These are phyloP conservation scores for Neosalanx taihuensis DNA, from an alignment of 2,797 vertebrate species.

Conservation along the genomic window DNA sequence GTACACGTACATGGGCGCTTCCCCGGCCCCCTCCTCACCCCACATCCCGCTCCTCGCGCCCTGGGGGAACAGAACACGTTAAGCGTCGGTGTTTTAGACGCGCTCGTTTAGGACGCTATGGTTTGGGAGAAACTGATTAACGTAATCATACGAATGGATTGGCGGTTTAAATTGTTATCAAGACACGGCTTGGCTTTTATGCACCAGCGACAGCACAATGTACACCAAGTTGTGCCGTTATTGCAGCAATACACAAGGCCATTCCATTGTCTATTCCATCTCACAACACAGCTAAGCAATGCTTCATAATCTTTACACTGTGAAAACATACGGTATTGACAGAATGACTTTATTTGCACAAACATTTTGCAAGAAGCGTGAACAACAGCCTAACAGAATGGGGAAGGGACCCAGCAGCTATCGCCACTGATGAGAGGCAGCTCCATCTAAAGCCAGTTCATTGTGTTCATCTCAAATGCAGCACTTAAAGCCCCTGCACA, in stretches of 20 bases:
- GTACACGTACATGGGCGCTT: constrained; percentile 91
- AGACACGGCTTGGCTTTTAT: too few species aligned
- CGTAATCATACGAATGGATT: too few species aligned
- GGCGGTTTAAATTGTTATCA: too few species aligned
- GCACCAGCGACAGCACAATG: too few species aligned
- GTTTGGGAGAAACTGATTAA: too few species aligned
- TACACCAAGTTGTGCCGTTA: too few species aligned
- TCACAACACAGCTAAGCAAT: not conserved
- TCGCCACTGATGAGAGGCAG: constrained; percentile 21
- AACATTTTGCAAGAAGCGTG: not conserved
- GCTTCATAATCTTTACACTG: not conserved
- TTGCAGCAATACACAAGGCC: too few species aligned
- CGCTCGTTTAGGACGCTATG: too few species aligned
- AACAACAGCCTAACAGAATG: not conserved
- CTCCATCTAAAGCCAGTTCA: constrained; percentile 30
- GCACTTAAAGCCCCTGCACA: constrained; percentile 50
- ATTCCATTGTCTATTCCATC: too few species aligned
- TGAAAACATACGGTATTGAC: too few species aligned
- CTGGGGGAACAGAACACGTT: constrained; percentile 21
- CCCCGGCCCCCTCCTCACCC: constrained; percentile 26
- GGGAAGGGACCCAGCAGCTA: not conserved
- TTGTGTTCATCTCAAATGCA: constrained; percentile 51
- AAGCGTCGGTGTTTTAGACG: not conserved
- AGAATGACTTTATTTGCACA: not conserved
- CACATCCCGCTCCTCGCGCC: constrained; percentile 58